Base-by-base conservation (phyloP, 2,888 invertebrate genomes). In the Prostheceraeus crozeri region DNA sequence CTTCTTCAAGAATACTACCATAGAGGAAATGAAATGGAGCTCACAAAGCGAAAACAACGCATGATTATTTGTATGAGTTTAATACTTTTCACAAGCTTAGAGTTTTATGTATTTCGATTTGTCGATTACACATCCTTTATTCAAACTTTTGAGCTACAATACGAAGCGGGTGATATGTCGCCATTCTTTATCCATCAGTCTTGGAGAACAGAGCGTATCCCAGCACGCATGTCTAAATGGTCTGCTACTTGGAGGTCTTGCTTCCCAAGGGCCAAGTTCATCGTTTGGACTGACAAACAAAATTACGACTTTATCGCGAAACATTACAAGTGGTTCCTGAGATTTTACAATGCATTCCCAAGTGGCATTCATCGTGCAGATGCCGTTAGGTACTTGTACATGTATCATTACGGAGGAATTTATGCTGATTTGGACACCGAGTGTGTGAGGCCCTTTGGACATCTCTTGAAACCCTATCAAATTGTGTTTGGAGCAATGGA, bases 401-500 rank as follows among this genome's bases (percentile, higher is more conserved):
- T 55, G 53, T 55, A 16, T 46, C 55, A 54, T 16, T 55, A 55
- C 33, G 55, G 55, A 14, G 55, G 55, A 14, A 35, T 55, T 19
- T 55, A 55, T 21, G 21, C 19, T 19, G 55, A 55, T 23, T 21
- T 55, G n/a, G 55, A 55, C 55, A 16, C 36, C 16, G 55, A 55
- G 52, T 55, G 55, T 46, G 35, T 55, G 11, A 14, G 48, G 25
- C 36, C 35, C n/a, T 55, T 55, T 46, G 19, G 33, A 19, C 55
- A 55, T 23, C 55, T 55, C 14, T 23, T 55, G 16, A 36, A 3
- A 10, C n/a, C n/a, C n/a, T 25, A 35, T 46, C 11, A 19, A 21
- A n/a, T 55, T 14, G 55, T 55, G 11, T 52, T 55, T 52, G 55
- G 55, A 19, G 55, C 55, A 3, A 55, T 55, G 55, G n/a, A n/a